These are phyloP conservation scores for Agriopis marginaria DNA, from an alignment of 2,888 invertebrate genomes.

Conservation along the genomic window DNA sequence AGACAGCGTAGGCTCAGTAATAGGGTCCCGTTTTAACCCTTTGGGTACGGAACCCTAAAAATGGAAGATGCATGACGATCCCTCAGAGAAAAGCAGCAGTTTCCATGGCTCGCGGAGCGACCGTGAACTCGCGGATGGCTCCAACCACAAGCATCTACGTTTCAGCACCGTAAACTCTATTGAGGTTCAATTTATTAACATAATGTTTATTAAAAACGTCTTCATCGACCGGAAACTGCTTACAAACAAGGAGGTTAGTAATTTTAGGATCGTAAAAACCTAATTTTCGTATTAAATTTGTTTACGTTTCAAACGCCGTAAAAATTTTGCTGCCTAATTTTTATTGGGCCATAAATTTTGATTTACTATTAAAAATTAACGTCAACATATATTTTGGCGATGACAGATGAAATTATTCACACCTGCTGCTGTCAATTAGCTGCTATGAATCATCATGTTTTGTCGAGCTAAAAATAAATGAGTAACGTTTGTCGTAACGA, in stretches of 20 bases:
- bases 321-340: conserved; percentile 24
- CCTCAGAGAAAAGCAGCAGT: too few species aligned
- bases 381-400: conserved; percentile 4
- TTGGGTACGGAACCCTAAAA: too few species aligned
- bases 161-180: too few species aligned
- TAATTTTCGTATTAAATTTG: conserved; percentile 18
- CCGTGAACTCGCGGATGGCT: too few species aligned
- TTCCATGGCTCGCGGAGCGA: too few species aligned
- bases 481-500: too few species aligned
- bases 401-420: conserved; percentile 10
- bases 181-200: neutral
- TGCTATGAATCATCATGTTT: conserved; percentile 4
- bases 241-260: conserved; percentile 2
- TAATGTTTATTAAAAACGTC: neutral
- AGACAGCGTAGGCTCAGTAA: too few species aligned
- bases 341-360: conserved; percentile 27
- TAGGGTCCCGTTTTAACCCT: too few species aligned
- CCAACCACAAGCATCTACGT: too few species aligned
- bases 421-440: conserved; percentile 13
- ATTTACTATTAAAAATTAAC: conserved; percentile 12
- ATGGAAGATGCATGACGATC: too few species aligned
- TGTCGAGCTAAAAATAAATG: neutral
- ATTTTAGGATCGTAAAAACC: conserved; percentile 15
- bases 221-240: conserved; percentile 6
- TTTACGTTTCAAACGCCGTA: conserved; percentile 27